Conservation (phyloP, 2,888 invertebrate genomes). For the Chalcosyrphus nemorum region DNA sequence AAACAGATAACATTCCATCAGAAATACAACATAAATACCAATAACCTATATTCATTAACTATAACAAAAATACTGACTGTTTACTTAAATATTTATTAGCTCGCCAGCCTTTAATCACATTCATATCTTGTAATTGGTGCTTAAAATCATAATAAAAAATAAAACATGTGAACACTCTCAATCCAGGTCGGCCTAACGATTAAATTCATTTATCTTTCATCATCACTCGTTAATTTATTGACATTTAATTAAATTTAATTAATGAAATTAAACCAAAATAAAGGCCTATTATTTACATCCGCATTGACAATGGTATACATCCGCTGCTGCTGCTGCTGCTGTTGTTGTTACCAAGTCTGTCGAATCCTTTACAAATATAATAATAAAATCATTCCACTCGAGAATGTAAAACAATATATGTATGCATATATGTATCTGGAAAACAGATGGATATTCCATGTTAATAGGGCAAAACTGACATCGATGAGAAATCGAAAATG, state of each 20-base stretch:
- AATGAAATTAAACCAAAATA: conserved; percentile 24
- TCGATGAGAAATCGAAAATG: not conserved
- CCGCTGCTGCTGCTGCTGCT: not conserved
- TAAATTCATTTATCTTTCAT: conserved; percentile 15
- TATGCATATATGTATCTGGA: too few relatives aligned
- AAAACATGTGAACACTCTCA: not conserved
- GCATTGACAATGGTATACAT: not conserved
- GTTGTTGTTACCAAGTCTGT: not conserved
- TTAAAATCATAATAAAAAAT: not conserved
- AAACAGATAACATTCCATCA: too few relatives aligned
- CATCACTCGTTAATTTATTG: conserved; percentile 32
- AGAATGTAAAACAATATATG: conserved; percentile 1
- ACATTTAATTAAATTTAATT: conserved; percentile 40
- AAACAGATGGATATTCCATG: not conserved
- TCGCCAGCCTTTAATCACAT: not conserved
- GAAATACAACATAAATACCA: too few relatives aligned
- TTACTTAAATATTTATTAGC: not conserved
- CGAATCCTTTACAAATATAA: not conserved
- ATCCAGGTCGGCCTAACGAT: not conserved
- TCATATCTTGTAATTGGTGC: not conserved
- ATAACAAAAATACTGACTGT: too few relatives aligned
- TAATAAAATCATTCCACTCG: not conserved
- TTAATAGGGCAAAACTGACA: not conserved
- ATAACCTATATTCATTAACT: too few relatives aligned
- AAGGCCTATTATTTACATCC: conserved; percentile 12